Base-by-base conservation (phyloP, 2,797 vertebrate species). In the Acipenser ruthenus region DNA sequence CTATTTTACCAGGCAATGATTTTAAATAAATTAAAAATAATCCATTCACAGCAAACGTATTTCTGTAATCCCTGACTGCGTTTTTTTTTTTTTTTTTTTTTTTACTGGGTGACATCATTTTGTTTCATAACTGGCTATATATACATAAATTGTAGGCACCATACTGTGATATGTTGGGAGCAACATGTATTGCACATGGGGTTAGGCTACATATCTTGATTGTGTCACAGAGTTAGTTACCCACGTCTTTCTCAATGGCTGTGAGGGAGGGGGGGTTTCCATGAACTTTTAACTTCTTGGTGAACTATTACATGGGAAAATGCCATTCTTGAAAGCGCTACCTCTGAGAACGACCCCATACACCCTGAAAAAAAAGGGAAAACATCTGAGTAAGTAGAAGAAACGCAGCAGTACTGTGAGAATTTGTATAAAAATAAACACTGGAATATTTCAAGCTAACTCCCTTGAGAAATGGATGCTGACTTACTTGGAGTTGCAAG, bases 401-500 rank as follows among this genome's bases (percentile, higher is more conserved):
- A 86, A 90, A 89, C 85, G 80, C 80, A 86, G 79, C 71, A 86
- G 75, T 68, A 81, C 86, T 90, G 85, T 90, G 89, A 91, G 88
- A 90, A 89, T 87, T 81, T 83, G 83, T 85, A 83, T 89, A 84
- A 91, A 93, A 92, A 91, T 91, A 93, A 92, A 91, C 90, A 92
- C 67, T 86, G 81, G 82, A 88, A 90, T 86, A 85, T 87, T 89
- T 88, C 85, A 84, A 79, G 76, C 75, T 70, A 74, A 64, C 71
- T 89, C 83, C 79, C 80, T 80, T 78, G 84, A 84, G 82, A 90
- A 88, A 80, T 85, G 49, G 73, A 83, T 79, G 82, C 77, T 78
- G 75, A 84, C 84, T 86, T 84, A 84, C 77, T 87, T 82, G 85
- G 80, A 85, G 79, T 71, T 76, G 78, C 77, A 78, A 80, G 72